A percentile compares a stretch with the other conserved stretches of the same genome.
Conservation (phyloP, 2,797 vertebrate species). For the Pipistrellus pipistrellus region DNA sequence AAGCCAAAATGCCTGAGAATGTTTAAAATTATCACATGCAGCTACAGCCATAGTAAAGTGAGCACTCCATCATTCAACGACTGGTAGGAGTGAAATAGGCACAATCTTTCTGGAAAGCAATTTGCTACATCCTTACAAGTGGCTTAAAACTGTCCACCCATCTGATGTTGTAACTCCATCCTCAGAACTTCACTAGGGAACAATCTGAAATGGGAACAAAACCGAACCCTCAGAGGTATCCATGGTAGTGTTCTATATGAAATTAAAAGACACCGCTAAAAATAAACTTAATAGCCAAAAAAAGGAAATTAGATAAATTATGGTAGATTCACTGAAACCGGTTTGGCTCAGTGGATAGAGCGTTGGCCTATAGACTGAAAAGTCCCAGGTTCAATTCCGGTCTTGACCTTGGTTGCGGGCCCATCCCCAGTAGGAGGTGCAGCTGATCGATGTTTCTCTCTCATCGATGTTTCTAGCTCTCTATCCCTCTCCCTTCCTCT, state of each 20-base stretch:
- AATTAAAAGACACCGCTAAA: background rate
- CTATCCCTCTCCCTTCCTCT: too few species aligned
- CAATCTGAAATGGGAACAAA: background rate
- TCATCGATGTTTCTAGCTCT: too few species aligned
- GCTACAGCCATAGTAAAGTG: background rate
- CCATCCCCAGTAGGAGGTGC: too few species aligned
- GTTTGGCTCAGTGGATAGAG: too few species aligned
- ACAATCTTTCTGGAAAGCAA: conserved; percentile 3
- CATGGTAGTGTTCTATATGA: background rate
- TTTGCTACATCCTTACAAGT: conserved; percentile 3
- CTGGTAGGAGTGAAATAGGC: background rate
- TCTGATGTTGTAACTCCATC: background rate
- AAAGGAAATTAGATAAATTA: conserved; percentile 22
- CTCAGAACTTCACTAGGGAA: conserved; percentile 8
- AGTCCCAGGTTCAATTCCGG: too few species aligned
- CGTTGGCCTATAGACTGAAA: too few species aligned
- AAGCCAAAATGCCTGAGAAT: background rate
- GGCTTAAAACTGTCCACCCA: background rate
- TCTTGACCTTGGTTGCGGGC: too few species aligned
- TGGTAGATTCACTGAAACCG: background rate
- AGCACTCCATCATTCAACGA: background rate
- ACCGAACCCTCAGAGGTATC: background rate
- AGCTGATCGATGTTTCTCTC: too few species aligned
- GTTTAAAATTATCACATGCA: background rate
- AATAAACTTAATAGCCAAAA: conserved; percentile 4